Evolutionary conservation across 2,113 vertebrate species (phyloP).

Genomic region (Merops nubicus): DNA sequence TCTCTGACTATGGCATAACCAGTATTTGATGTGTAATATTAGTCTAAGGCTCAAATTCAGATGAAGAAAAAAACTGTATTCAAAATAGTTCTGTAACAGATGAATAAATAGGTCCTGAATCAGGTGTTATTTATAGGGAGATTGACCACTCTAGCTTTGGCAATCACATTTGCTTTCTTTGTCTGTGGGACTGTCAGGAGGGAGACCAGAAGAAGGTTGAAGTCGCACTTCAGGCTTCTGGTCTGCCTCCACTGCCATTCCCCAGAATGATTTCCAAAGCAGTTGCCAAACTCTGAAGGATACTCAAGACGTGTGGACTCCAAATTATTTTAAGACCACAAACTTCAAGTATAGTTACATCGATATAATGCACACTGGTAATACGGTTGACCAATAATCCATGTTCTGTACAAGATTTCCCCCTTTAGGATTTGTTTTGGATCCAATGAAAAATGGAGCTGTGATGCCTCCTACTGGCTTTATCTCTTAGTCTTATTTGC

Average conservation of each 20-base stretch:
- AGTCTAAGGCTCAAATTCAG: not conserved
- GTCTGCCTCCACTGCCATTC: not conserved
- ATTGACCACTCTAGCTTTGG: not conserved
- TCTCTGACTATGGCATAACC: not conserved
- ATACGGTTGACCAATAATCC: not conserved
- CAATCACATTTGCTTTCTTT: not conserved
- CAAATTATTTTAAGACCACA: not conserved
- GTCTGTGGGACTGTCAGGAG: not conserved
- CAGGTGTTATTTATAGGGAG: not conserved
- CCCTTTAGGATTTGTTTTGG: not conserved
- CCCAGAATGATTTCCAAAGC: not conserved
- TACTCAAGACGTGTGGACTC: not conserved
- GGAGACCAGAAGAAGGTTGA: not conserved
- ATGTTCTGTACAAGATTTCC: not conserved
- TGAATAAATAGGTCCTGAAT: not conserved
- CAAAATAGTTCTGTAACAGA: not conserved
- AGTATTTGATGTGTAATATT: not conserved
- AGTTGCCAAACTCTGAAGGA: not conserved
- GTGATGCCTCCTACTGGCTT: conserved; percentile 47
- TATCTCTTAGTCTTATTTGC: not conserved
- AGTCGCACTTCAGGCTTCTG: not conserved
- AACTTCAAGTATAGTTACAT: not conserved
- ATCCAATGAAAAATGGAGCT: not conserved
- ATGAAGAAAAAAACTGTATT: not conserved
- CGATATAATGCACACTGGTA: not conserved